phyloP scores from a whole-genome alignment of 2,113 vertebrate genomes.

The Psilopsiagon aymara region DNA sequence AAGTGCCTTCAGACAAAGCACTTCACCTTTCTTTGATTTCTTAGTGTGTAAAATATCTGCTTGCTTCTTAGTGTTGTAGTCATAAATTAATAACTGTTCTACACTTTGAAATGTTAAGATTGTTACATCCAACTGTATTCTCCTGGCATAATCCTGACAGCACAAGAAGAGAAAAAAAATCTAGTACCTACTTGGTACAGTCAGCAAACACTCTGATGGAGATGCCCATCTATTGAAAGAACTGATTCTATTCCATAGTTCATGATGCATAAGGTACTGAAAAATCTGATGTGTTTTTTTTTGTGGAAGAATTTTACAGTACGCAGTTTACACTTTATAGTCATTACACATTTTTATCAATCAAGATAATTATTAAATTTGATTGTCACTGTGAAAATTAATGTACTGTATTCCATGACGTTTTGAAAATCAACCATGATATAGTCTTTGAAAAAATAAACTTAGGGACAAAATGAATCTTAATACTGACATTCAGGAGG shows the following conservation, averaged over 20 bases:
- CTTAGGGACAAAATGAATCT: background rate
- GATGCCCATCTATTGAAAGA: background rate
- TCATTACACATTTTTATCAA: background rate
- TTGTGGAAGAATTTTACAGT: background rate
- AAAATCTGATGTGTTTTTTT: background rate
- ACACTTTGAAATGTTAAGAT: conserved; percentile 28
- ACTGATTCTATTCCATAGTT: background rate
- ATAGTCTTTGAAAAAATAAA: background rate
- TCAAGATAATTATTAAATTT: background rate
- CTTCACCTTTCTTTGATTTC: conserved; percentile 67
- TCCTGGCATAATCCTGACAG: background rate
- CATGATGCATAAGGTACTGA: background rate
- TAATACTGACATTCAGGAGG: background rate
- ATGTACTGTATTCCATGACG: accelerated
- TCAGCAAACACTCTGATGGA: background rate
- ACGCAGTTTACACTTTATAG: background rate
- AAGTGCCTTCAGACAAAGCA: conserved; percentile 50
- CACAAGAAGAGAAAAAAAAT: background rate
- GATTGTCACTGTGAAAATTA: background rate
- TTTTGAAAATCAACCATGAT: background rate
- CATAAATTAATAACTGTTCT: conserved; percentile 37
- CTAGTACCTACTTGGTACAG: background rate
- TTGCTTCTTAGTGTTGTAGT: conserved; percentile 9
- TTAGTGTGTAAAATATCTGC: conserved; percentile 16
- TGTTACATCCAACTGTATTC: background rate